These are phyloP conservation scores for Indri indri DNA, from an alignment of 2,113 vertebrate species.

Conservation along the genomic window DNA sequence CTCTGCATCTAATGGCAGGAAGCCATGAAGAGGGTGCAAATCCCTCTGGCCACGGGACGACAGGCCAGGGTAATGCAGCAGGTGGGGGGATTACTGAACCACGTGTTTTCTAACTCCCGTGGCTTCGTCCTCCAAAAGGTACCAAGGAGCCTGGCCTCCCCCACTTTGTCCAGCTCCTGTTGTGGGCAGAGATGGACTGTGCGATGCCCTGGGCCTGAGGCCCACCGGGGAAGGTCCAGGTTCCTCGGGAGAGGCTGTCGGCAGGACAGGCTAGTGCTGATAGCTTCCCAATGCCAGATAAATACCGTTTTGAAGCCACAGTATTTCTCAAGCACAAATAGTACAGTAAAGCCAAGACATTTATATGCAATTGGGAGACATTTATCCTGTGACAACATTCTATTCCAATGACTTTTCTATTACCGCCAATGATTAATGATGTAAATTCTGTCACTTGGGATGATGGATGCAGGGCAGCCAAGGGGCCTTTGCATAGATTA, in stretches of 20 bases:
- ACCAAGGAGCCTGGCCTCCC: not conserved
- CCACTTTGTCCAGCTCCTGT: not conserved
- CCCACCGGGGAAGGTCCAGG: not conserved
- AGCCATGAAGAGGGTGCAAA: not conserved
- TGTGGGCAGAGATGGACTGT: not conserved
- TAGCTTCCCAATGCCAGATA: conserved; percentile 15
- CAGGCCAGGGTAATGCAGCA: fast-evolving
- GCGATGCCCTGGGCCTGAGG: not conserved
- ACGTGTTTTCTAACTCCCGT: not conserved
- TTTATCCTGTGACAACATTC: conserved; percentile 75
- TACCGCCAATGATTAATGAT: conserved; percentile 77
- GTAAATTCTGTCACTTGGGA: conserved; percentile 73
- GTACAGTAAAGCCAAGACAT: conserved; percentile 59
- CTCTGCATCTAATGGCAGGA: too few species aligned
- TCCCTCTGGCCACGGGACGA: not conserved
- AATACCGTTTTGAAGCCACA: conserved; percentile 48
- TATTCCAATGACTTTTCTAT: conserved; percentile 74
- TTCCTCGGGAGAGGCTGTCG: not conserved
- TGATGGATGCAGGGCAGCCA: conserved; percentile 65
- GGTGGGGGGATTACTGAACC: not conserved
- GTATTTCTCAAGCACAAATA: conserved; percentile 64
- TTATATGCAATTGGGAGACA: conserved; percentile 76
- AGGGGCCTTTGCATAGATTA: conserved; percentile 64
- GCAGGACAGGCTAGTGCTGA: not conserved
- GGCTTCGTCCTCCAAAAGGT: not conserved